Conservation (phyloP, 1,140 invertebrate species). For the Maconellicoccus hirsutus region DNA sequence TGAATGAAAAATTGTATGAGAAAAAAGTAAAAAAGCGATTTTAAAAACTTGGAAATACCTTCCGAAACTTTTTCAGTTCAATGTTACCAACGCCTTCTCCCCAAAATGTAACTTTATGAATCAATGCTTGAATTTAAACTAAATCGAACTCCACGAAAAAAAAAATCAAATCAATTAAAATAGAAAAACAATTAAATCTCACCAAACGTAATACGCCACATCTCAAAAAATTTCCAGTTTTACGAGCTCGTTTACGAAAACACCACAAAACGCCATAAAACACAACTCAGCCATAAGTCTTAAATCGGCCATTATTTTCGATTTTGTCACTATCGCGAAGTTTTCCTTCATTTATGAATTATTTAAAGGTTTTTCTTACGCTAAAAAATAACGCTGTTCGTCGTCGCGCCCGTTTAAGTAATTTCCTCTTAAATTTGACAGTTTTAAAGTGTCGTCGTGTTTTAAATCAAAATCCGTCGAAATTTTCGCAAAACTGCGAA, state of each 20-base stretch:
- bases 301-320: neutral
- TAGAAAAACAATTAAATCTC: neutral
- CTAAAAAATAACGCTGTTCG: too few species aligned
- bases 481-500: neutral
- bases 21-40: too few species aligned
- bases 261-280: neutral
- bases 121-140: too few species aligned
- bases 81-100: too few species aligned
- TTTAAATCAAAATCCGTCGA: neutral
- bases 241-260: neutral
- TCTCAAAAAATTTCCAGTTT: neutral
- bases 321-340: neutral
- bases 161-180: neutral
- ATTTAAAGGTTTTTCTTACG: neutral
- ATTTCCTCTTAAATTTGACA: neutral
- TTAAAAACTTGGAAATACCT: too few species aligned
- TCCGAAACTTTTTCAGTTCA: too few species aligned
- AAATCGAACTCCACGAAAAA: too few species aligned
- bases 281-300: neutral
- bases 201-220: neutral
- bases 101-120: too few species aligned
- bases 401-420: neutral
- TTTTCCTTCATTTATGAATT: neutral
- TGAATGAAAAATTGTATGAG: too few species aligned
- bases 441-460: neutral